Conservation (phyloP, 2,797 vertebrate species). For the Spizella passerina region DNA sequence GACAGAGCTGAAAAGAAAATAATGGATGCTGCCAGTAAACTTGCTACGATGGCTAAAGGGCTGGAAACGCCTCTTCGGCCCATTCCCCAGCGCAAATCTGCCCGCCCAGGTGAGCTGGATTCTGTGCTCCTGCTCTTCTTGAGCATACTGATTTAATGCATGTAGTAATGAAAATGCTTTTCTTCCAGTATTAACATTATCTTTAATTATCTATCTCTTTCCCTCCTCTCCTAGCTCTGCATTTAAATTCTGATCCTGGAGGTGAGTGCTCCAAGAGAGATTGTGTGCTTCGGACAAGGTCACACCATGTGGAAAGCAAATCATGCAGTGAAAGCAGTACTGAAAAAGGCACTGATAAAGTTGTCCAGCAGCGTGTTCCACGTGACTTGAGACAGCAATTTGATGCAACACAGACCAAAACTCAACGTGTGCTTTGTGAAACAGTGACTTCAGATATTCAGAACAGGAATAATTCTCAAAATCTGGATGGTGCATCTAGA, state of each 20-base stretch:
- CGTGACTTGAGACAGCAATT: constrained; percentile 46
- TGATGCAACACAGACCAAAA: background rate
- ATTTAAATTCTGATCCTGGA: constrained; percentile 36
- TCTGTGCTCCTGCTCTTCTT: background rate
- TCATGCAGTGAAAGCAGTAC: background rate
- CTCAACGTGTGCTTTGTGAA: background rate
- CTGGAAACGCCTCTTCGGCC: constrained; percentile 86
- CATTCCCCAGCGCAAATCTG: constrained; percentile 56
- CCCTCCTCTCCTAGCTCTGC: background rate
- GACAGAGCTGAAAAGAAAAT: constrained; percentile 94
- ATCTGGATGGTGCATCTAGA: background rate
- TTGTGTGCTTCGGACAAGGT: background rate
- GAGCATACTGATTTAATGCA: background rate
- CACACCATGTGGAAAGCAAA: background rate
- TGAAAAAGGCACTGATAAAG: background rate
- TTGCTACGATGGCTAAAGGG: constrained; percentile 92
- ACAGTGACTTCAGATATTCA: background rate
- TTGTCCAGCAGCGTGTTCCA: constrained; percentile 17
- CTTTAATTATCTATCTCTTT: constrained; percentile 1
- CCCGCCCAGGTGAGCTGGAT: constrained; percentile 61
- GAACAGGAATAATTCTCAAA: background rate
- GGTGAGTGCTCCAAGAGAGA: constrained; percentile 24
- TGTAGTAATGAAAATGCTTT: background rate
- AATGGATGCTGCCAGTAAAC: constrained; percentile 91
- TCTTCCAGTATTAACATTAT: background rate